phyloP scores from a whole-genome alignment of 2,797 vertebrate genomes.

The Spinibarbus caldwelli region DNA sequence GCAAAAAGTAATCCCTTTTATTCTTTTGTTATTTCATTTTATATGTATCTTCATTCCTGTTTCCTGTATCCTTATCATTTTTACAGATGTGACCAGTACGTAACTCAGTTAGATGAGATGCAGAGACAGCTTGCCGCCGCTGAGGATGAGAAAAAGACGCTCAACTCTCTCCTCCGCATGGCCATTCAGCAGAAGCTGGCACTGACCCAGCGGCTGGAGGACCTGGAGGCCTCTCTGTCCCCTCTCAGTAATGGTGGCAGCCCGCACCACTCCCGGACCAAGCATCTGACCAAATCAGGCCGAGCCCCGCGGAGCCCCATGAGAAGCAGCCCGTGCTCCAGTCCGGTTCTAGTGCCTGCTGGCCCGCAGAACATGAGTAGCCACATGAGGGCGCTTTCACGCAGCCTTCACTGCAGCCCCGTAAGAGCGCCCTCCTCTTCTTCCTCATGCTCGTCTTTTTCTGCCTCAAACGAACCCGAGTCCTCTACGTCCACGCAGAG shows the following conservation, averaged over 20 bases:
- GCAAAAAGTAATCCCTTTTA: slow-evolving; percentile 21
- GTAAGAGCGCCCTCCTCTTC: slow-evolving; percentile 74
- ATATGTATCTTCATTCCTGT: background rate
- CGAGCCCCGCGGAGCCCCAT: slow-evolving; percentile 75
- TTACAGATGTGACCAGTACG: slow-evolving; percentile 87
- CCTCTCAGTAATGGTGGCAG: slow-evolving; percentile 76
- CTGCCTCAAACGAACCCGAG: slow-evolving; percentile 32
- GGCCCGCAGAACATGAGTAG: slow-evolving; percentile 67
- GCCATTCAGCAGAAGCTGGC: slow-evolving; percentile 89
- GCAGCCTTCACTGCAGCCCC: slow-evolving; percentile 81
- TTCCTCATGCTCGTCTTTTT: slow-evolving; percentile 61
- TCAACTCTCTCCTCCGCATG: slow-evolving; percentile 86
- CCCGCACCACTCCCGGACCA: slow-evolving; percentile 75
- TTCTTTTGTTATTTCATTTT: background rate
- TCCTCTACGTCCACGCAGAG: slow-evolving; percentile 47
- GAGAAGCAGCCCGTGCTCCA: slow-evolving; percentile 79
- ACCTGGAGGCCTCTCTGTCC: slow-evolving; percentile 74
- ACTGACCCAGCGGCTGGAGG: slow-evolving; percentile 84
- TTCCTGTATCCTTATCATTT: slow-evolving; percentile 27
- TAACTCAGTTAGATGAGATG: slow-evolving; percentile 88
- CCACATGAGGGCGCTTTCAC: slow-evolving; percentile 72
- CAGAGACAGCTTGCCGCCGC: slow-evolving; percentile 85
- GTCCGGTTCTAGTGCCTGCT: slow-evolving; percentile 70
- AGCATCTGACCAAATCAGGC: slow-evolving; percentile 77
- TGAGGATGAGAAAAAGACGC: slow-evolving; percentile 88